Evolutionary conservation across 2,113 vertebrate species (phyloP).

Genomic region (Leptodactylus fuscus): DNA sequence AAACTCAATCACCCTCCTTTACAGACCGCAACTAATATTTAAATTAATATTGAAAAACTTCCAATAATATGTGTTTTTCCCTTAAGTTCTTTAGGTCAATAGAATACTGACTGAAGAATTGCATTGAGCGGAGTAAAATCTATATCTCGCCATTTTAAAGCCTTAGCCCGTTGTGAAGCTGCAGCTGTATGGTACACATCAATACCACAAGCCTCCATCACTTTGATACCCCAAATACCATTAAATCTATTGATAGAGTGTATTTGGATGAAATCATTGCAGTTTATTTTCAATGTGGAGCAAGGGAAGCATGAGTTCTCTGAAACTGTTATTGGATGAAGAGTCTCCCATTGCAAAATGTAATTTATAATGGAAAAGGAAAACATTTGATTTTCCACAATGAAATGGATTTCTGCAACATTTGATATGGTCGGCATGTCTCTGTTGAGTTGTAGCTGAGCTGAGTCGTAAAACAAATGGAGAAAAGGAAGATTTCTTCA

Average conservation of each 20-base stretch:
- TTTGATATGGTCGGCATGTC: constrained; percentile 4
- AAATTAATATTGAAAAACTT: constrained; percentile 44
- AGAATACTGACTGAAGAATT: constrained; percentile 42
- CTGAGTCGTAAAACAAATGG: neutral
- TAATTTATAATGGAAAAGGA: constrained; percentile 34
- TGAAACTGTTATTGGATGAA: constrained; percentile 28
- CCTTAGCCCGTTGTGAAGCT: constrained; percentile 45
- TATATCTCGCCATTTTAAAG: constrained; percentile 56
- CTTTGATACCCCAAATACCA: constrained; percentile 42
- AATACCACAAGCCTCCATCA: constrained; percentile 25
- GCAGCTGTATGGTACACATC: constrained; percentile 43
- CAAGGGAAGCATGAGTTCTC: neutral
- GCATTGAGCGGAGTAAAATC: constrained; percentile 54
- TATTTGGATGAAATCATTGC: constrained; percentile 25
- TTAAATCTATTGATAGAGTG: constrained; percentile 26
- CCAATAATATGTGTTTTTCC: constrained; percentile 43
- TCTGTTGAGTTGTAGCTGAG: neutral
- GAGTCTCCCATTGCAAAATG: constrained; percentile 23
- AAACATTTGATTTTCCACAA: constrained; percentile 49
- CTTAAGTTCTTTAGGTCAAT: constrained; percentile 51
- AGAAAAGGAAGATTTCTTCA: neutral
- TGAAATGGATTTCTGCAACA: constrained; percentile 31
- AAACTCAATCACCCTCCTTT: neutral
- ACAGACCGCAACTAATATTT: constrained; percentile 40
- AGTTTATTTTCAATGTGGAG: neutral